Percentiles rank a stretch among this genome's conserved stretches.
phyloP scores from a whole-genome alignment of 92 coral and sea anemone genomes.

The Epizoanthus ramosus region DNA sequence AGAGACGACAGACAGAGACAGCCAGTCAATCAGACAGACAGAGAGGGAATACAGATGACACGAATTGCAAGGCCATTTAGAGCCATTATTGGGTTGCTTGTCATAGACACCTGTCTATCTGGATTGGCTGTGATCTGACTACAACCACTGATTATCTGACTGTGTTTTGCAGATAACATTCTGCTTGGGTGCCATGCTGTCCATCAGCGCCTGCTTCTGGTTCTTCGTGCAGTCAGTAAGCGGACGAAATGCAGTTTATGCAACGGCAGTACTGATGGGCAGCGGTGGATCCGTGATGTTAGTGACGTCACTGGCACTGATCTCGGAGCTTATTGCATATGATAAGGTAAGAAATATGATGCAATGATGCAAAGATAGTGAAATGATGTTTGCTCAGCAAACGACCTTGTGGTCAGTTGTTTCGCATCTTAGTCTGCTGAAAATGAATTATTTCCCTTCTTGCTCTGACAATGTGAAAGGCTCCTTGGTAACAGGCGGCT shows the following conservation, averaged over 20 bases:
- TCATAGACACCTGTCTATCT: too few relatives aligned
- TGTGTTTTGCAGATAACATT: constrained; percentile 65
- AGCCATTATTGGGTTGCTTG: too few relatives aligned
- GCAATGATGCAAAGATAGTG: background rate
- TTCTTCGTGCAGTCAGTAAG: constrained; percentile 69
- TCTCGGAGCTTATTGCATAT: constrained; percentile 78
- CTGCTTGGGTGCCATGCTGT: constrained; percentile 62
- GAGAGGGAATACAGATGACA: too few relatives aligned
- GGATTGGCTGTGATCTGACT: background rate
- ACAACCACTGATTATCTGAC: background rate
- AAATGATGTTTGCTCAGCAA: background rate
- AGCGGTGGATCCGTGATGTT: constrained; percentile 92
- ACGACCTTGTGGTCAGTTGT: too few relatives aligned
- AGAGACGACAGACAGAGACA: too few relatives aligned
- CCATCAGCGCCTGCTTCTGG: constrained; percentile 84
- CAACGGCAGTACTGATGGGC: constrained; percentile 80
- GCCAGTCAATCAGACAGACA: too few relatives aligned
- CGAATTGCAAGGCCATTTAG: too few relatives aligned
- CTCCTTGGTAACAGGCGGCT: too few relatives aligned
- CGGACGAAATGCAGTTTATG: constrained; percentile 80
- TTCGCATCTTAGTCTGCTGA: too few relatives aligned
- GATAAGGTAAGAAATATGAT: constrained; percentile 62
- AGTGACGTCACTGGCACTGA: constrained; percentile 84
- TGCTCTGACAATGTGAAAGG: too few relatives aligned
- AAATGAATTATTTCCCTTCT: too few relatives aligned